Conservation (phyloP, 2,113 vertebrate genomes). For the Spea bombifrons region DNA sequence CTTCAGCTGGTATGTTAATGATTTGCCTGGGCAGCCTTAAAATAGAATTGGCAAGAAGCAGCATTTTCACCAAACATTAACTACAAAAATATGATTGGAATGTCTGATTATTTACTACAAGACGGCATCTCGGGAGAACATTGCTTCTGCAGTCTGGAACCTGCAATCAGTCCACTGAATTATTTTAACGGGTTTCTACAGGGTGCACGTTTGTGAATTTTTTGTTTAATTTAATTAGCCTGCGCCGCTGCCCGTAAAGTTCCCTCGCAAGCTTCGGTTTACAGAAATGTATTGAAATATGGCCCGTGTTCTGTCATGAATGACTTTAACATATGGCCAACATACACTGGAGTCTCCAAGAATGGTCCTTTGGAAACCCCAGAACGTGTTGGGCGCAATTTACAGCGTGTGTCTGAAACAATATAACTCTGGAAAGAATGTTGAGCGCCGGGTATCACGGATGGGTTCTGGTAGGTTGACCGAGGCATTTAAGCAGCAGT, state of each 20-base stretch:
- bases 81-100: constrained; percentile 14
- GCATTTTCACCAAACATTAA: constrained; percentile 18
- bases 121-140: background rate
- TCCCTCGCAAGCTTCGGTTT: background rate
- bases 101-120: background rate
- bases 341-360: background rate
- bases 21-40: background rate
- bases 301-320: background rate
- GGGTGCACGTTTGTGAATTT: background rate
- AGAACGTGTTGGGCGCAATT: background rate
- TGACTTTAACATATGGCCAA: constrained; percentile 8
- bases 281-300: background rate
- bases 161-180: background rate
- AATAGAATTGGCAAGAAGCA: background rate
- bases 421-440: too few species aligned
- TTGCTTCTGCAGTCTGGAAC: background rate
- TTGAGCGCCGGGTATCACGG: too few species aligned
- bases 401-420: background rate
- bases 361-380: background rate
- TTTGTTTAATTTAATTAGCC: background rate
- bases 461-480: too few species aligned
- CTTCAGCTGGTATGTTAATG: constrained; percentile 4
- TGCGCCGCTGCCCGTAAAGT: background rate
- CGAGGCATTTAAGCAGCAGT: too few species aligned
- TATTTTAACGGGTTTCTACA: background rate